Evolutionary conservation across 2,888 invertebrate species (phyloP).

Genomic region (Atethmia centrago): DNA sequence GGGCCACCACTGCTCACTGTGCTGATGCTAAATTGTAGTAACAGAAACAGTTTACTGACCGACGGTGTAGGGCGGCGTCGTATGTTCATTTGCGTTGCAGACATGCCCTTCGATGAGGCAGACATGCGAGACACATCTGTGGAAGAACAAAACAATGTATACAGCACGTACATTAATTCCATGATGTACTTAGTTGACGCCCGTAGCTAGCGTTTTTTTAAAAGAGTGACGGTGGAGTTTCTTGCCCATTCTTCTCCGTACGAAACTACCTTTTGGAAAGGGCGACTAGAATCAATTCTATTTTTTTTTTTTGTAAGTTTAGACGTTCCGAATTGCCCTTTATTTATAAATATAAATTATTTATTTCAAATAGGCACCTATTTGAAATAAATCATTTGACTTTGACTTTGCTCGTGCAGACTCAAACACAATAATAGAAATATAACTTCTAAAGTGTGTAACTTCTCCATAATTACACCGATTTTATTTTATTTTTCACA

Average conservation of each 20-base stretch:
- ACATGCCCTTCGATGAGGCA: rapidly evolving
- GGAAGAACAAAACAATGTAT: background rate
- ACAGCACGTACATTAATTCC: background rate
- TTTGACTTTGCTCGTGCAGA: background rate
- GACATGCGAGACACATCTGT: background rate
- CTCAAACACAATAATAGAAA: background rate
- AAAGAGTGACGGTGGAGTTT: too few species aligned
- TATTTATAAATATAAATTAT: too few species aligned
- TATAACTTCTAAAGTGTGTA: background rate
- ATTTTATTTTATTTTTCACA: background rate
- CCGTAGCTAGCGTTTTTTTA: too few species aligned
- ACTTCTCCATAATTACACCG: background rate
- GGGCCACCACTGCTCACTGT: background rate
- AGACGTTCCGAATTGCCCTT: too few species aligned
- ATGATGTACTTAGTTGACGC: background rate
- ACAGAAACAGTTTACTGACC: constrained; percentile 5
- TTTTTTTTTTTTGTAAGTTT: too few species aligned
- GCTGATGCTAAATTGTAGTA: background rate
- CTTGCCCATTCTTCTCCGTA: too few species aligned
- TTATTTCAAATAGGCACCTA: too few species aligned
- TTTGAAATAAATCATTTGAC: too few species aligned
- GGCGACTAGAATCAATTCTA: too few species aligned
- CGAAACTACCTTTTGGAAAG: too few species aligned
- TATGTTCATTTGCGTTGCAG: rapidly evolving
- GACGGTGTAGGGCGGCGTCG: constrained; percentile 5